Conservation (phyloP, 2,113 vertebrate genomes). For the Prunella himalayana region DNA sequence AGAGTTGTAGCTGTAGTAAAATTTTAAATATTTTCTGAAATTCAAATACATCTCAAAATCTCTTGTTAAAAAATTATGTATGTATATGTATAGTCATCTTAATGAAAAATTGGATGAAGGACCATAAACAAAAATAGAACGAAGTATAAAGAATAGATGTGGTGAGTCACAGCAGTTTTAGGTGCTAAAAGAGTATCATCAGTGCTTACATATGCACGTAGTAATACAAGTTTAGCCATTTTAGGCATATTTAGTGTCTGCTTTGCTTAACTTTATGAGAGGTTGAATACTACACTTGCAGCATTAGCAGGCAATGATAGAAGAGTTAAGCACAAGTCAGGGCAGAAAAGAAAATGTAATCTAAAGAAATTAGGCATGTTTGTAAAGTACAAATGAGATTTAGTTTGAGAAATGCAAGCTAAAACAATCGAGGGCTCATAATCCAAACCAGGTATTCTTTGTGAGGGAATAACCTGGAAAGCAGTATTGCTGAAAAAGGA, state of each 20-base stretch:
- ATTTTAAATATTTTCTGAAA: neutral
- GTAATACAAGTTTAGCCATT: neutral
- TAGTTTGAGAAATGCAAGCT: constrained; percentile 17
- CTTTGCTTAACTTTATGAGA: neutral
- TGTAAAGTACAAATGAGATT: neutral
- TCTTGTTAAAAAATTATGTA: neutral
- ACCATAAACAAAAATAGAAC: neutral
- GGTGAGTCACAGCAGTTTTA: constrained; percentile 27
- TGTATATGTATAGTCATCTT: neutral
- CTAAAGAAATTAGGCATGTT: neutral
- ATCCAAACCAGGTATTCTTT: constrained; percentile 49
- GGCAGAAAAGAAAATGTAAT: neutral
- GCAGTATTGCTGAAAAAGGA: constrained; percentile 50
- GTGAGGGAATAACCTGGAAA: constrained; percentile 62
- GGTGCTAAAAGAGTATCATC: neutral
- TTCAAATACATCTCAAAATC: neutral
- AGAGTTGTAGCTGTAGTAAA: neutral
- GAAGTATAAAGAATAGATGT: neutral
- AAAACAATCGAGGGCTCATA: neutral
- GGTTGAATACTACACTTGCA: neutral
- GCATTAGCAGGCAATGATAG: neutral
- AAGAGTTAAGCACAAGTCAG: neutral
- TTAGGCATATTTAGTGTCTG: neutral
- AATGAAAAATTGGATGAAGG: neutral
- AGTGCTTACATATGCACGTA: neutral